phyloP scores from a whole-genome alignment of 2,888 invertebrate species.

The Chromoteleia sp. region DNA sequence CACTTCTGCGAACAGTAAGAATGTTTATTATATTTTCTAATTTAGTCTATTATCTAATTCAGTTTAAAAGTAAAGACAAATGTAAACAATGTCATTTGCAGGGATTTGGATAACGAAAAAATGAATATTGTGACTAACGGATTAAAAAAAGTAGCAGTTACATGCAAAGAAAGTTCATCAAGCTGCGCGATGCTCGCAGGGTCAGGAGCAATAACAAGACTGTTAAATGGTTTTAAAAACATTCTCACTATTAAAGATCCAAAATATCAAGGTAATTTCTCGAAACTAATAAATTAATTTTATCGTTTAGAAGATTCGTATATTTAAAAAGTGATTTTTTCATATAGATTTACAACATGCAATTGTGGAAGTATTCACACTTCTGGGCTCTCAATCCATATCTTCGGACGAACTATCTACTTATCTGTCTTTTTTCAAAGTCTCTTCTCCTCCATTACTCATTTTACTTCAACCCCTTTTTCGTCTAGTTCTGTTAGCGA shows the following conservation, averaged over 20 bases:
- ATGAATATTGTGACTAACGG: conserved; percentile 78
- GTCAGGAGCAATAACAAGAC: conserved; percentile 81
- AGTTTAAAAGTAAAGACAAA: conserved; percentile 11
- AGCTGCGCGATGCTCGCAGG: conserved; percentile 84
- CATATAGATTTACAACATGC: conserved; percentile 88
- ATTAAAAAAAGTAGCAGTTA: conserved; percentile 81
- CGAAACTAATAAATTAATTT: background rate
- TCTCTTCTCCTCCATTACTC: conserved; percentile 86
- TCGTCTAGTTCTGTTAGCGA: conserved; percentile 85
- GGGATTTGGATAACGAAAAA: conserved; percentile 79
- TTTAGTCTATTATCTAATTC: conserved; percentile 1
- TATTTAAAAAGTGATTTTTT: background rate
- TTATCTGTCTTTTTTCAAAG: conserved; percentile 87
- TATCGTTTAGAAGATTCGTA: conserved; percentile 3
- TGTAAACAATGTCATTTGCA: conserved; percentile 46
- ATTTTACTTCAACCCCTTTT: conserved; percentile 86
- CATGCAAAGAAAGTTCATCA: conserved; percentile 83
- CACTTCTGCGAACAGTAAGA: conserved; percentile 86
- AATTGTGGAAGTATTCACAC: conserved; percentile 87
- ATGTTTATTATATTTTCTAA: background rate
- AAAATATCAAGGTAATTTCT: conserved; percentile 78
- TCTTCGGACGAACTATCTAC: conserved; percentile 86
- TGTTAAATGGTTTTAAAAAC: conserved; percentile 83
- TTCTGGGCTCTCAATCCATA: conserved; percentile 86
- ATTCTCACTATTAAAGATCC: conserved; percentile 78